Evolutionary conservation across 1,140 invertebrate genomes (phyloP).

Genomic region (Oncopodura yosiiana): DNA sequence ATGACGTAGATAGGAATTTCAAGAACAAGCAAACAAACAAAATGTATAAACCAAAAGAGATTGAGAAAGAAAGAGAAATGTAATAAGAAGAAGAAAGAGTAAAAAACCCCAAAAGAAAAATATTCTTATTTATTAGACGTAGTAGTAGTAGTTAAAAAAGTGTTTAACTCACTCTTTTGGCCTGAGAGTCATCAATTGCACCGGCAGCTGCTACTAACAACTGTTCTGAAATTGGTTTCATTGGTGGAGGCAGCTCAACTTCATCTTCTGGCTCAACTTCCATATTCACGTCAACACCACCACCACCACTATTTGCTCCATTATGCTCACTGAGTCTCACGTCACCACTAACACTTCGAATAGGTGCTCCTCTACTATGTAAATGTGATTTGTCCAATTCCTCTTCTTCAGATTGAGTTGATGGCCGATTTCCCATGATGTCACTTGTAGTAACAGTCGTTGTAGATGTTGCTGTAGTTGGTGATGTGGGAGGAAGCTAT

Average conservation of each 20-base stretch:
- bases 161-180: constrained; percentile 51
- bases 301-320: constrained; percentile 14
- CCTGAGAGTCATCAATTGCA: constrained; percentile 47
- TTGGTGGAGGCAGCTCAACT: constrained; percentile 83
- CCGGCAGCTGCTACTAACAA: constrained; percentile 49
- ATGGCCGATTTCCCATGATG: constrained; percentile 29
- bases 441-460: constrained; percentile 15
- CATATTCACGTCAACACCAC: neutral
- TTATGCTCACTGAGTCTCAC: constrained; percentile 8
- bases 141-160: too few relatives aligned
- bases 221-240: constrained; percentile 83
- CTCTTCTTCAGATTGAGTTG: constrained; percentile 21
- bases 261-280: constrained; percentile 63
- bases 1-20: neutral
- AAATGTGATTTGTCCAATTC: constrained; percentile 11
- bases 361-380: too few relatives aligned
- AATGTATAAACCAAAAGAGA: too few relatives aligned
- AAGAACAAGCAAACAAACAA: too few relatives aligned
- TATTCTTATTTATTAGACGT: too few relatives aligned
- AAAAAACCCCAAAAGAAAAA: too few relatives aligned
- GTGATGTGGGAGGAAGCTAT: constrained; percentile 28
- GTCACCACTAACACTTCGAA: constrained; percentile 20
- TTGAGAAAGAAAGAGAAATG: too few relatives aligned
- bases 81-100: too few relatives aligned
- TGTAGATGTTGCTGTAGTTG: constrained; percentile 20